Evolutionary conservation across 2,888 invertebrate species (phyloP), one percentile per base, ranked within the genome.

Genomic region (Hypena proboscidalis): DNA sequence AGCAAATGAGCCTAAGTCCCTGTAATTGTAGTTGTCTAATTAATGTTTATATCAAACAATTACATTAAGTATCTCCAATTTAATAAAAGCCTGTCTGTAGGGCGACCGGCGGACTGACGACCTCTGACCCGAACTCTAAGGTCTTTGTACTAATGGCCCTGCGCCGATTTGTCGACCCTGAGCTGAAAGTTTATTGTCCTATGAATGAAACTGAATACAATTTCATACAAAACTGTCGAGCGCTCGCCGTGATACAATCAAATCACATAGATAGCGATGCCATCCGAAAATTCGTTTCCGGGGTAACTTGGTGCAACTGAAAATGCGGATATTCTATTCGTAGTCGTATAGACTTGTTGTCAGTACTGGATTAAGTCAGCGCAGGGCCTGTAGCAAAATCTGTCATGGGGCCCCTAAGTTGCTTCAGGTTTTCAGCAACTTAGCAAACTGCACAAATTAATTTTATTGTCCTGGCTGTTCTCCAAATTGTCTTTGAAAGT

Each of bases 171-270:
- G 43, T 27, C 42, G 58, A 64, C 66, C 66, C 61, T 67, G 64
- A 55, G 47, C 44, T 47, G 53, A 62, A 62, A 66, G 67, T 67
- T 67, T 62, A 70, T 62, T 62, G 64, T 61, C 48, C 57, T 49
- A 57, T 59, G 53, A 58, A 44, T 41, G 42, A 50, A 49, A 57
- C 51, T 49, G 47, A 62, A 62, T 51, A 63, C 57, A 60, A 69
- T 71, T 74, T 68, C 64, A 72, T 65, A 66, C 59, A 52, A 70
- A 74, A 70, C 44, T 57, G 48, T 63, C 54, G 54, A 68, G 54
- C 46, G 55, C 52, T 61, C 51, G 40, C 54, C 61, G 49, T 70
- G 70, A 67, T 63, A 58, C 62, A 69, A 75, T 76, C 63, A 70
- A 69, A 71, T 70, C 54, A 67, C 68, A 59, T 63, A 62, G 69